Evolutionary conservation across 2,888 invertebrate genomes (phyloP), one percentile per base, ranked within the genome.

Genomic region (Dryococelus australis): DNA sequence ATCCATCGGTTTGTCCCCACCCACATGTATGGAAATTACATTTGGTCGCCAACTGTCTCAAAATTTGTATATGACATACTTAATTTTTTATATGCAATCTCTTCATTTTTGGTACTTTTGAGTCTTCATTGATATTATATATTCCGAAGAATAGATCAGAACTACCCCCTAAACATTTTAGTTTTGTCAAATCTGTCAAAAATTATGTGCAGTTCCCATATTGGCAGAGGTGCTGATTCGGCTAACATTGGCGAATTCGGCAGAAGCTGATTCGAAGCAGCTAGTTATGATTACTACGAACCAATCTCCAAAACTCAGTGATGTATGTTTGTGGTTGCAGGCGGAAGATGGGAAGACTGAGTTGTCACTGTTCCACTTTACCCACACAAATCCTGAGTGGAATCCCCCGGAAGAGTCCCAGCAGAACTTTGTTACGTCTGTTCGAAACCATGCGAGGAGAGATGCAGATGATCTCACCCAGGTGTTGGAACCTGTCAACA

Each of bases 341-440:
- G 97, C 97, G 13, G 97, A 98, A 91, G 96, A 97, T 91, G 99
- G 99, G 24, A 99, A 99, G 93, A 98, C 98, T 0, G 99, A 99
- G 92, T 92, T 99, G 90, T 99, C 99, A 0, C 93, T 99, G 81
- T 95, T 99, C 89, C 99, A 99, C 92, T 99, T 99, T 92, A 97
- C 97, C 0, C 94, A 97, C 87, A 98, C 98, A 0, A 99, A 99
- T 93, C 99, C 99, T 0, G 96, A 96, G 88, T 99, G 99, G 99
- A 95, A 96, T 90, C 97, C 98, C 88, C 97, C 95, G 51, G 94
- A 94, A 87, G 94, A 94, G 5, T 94, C 95, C 79, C 96, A 96
- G 53, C 93, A 95, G 85, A 94, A 95, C 88, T 98, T 97, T 92
- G 94, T 98, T 9, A 94, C 95, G 24, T 95, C 96, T 9, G 93